Evolutionary conservation across 2,888 invertebrate genomes (phyloP).

Genomic region (Mythimna pallens): DNA sequence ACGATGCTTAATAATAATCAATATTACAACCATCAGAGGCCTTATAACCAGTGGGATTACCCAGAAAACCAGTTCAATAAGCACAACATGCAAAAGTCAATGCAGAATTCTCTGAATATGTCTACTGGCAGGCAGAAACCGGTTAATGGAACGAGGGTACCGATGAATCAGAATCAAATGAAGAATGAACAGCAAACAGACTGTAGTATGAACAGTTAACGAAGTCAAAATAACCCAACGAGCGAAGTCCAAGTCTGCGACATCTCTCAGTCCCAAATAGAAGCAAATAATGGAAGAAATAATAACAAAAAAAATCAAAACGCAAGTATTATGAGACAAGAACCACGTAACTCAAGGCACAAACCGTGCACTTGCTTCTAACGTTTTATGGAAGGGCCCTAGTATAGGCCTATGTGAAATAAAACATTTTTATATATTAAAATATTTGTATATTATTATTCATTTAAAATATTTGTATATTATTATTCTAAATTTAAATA

Average conservation of each 20-base stretch:
- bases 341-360: too few relatives aligned
- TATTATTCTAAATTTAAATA: too few relatives aligned
- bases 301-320: conserved; percentile 72
- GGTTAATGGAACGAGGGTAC: conserved; percentile 72
- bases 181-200: conserved; percentile 89
- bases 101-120: conserved; percentile 86
- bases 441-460: too few relatives aligned
- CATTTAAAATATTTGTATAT: too few relatives aligned
- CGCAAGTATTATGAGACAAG: too few relatives aligned
- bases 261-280: conserved; percentile 92
- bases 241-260: conserved; percentile 93
- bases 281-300: conserved; percentile 84
- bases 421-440: too few relatives aligned
- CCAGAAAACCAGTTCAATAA: conserved; percentile 86
- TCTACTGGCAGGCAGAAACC: conserved; percentile 87
- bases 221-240: conserved; percentile 86
- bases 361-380: too few relatives aligned
- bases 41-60: conserved; percentile 86
- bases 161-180: conserved; percentile 79
- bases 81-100: conserved; percentile 85
- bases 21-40: conserved; percentile 86
- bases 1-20: conserved; percentile 88
- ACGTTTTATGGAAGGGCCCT: too few relatives aligned
- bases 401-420: too few relatives aligned
- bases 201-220: conserved; percentile 88